phyloP scores from a whole-genome alignment of 1,140 invertebrate genomes.

The Dermatophagoides farinae region DNA sequence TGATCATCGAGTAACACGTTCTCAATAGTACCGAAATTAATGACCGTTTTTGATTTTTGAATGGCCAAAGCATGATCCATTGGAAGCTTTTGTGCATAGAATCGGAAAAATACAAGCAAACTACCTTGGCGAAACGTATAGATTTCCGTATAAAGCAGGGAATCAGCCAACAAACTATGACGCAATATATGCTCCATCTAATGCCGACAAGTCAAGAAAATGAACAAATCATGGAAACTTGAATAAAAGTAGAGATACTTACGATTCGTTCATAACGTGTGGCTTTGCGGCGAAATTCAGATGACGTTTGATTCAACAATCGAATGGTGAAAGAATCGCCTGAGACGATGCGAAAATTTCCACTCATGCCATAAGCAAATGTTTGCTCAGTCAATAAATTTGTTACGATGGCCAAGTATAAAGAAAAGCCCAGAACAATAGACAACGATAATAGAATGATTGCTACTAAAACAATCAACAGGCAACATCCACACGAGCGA shows the following conservation, averaged over 20 bases:
- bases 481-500: neutral
- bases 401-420: conserved; percentile 5
- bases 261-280: conserved; percentile 39
- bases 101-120: conserved; percentile 47
- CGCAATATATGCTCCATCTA: conserved; percentile 31
- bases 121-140: conserved; percentile 42
- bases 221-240: no score
- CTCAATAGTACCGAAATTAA: neutral
- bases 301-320: conserved; percentile 32
- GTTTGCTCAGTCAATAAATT: neutral
- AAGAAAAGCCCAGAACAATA: neutral
- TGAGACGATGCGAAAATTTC: conserved; percentile 39
- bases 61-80: neutral
- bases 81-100: conserved; percentile 27
- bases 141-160: conserved; percentile 39
- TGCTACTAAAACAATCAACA: conserved; percentile 19
- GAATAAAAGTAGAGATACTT: conserved; percentile 20
- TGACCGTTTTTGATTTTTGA: neutral
- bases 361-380: conserved; percentile 21
- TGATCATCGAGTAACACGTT: neutral
- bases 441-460: conserved; percentile 4
- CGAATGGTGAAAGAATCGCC: conserved; percentile 43
- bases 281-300: conserved; percentile 35
- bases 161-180: conserved; percentile 34
- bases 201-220: conserved; percentile 14